Conservation (phyloP, 2,113 vertebrate genomes). For the Pithys albifrons region DNA sequence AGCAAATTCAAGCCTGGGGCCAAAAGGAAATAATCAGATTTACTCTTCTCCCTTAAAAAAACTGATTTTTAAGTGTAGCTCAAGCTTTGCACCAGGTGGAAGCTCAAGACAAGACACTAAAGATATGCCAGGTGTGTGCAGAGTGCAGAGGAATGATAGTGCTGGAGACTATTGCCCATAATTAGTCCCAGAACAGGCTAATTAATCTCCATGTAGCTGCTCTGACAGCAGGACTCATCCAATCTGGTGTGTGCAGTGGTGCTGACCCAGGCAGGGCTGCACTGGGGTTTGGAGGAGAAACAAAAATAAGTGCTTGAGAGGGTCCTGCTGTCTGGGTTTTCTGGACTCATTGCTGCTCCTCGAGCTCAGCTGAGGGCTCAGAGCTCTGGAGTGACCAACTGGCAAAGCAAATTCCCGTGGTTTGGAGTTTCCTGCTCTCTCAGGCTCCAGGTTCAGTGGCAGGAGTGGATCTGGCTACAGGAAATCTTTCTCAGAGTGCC, state of each 20-base stretch:
- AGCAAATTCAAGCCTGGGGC: background rate
- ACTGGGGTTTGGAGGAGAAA: background rate
- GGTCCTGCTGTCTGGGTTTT: background rate
- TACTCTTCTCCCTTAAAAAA: background rate
- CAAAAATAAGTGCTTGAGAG: background rate
- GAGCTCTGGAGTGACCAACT: background rate
- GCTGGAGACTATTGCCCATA: background rate
- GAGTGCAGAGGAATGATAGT: background rate
- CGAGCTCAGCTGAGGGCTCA: background rate
- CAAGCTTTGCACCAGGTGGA: background rate
- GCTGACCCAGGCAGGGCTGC: background rate
- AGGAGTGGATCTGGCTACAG: background rate
- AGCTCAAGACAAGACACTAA: background rate
- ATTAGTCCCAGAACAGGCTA: background rate
- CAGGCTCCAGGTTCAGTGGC: background rate
- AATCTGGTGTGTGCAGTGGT: background rate
- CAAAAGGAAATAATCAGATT: background rate
- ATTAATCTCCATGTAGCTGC: background rate
- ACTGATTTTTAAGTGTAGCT: background rate
- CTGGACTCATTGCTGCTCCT: background rate
- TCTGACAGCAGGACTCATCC: background rate
- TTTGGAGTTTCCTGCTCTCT: background rate
- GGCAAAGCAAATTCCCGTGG: background rate
- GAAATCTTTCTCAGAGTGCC: background rate
- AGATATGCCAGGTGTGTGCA: background rate